These are phyloP conservation scores for Anolis sagrei DNA, from an alignment of 2,113 vertebrate species.

Conservation along the genomic window DNA sequence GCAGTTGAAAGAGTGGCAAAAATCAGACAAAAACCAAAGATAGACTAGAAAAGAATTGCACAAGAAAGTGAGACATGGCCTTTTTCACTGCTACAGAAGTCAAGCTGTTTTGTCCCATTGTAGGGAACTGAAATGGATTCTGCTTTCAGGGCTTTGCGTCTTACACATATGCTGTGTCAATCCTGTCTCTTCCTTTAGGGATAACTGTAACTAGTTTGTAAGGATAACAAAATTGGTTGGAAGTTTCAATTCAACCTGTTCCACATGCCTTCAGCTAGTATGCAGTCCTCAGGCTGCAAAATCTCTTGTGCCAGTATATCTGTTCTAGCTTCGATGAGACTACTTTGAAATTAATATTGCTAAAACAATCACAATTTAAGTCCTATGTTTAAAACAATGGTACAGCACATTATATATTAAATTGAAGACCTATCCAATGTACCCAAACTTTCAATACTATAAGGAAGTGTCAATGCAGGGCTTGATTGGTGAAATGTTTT, in stretches of 20 bases:
- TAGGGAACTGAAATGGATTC: constrained; percentile 31
- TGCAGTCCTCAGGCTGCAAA: not conserved
- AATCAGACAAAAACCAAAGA: constrained; percentile 6
- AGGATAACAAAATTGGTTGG: too few species aligned
- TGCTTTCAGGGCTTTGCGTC: not conserved
- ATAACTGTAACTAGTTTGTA: too few species aligned
- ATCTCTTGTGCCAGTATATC: too few species aligned
- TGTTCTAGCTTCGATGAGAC: too few species aligned
- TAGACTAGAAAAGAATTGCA: constrained; percentile 52
- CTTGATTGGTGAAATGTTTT: too few species aligned
- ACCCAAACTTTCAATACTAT: too few species aligned
- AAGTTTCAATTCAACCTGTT: not conserved
- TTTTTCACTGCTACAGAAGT: not conserved
- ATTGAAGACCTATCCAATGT: too few species aligned
- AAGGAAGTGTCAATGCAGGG: too few species aligned
- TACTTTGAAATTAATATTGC: too few species aligned
- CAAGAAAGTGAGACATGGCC: not conserved
- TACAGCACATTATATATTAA: too few species aligned
- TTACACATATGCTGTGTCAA: fast-evolving
- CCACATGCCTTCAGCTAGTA: not conserved
- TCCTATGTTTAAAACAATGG: too few species aligned
- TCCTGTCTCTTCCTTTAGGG: not conserved
- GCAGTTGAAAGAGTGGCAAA: constrained; percentile 69
- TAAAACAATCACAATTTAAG: too few species aligned
- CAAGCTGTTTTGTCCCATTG: constrained; percentile 39